Conservation (phyloP, 2,888 invertebrate species). For the Drosophila eohydei region DNA sequence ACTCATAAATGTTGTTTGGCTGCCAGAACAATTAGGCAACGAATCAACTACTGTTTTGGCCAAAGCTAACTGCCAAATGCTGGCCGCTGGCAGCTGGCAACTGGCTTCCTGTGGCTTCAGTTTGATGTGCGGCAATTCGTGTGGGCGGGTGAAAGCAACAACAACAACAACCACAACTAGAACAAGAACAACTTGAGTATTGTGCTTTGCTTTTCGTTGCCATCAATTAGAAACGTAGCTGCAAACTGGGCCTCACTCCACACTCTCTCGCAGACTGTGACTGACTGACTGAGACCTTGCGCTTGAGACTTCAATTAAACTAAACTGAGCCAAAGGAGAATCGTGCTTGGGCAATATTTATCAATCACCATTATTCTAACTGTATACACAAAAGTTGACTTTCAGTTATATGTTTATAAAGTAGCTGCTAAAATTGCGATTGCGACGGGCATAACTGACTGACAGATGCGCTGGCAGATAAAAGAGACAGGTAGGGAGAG, state of each 20-base stretch:
- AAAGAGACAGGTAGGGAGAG: neutral
- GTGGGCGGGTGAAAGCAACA: constrained; percentile 67
- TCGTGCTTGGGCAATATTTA: constrained; percentile 79
- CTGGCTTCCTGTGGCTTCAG: constrained; percentile 24
- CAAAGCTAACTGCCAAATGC: constrained; percentile 19
- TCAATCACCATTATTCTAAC: constrained; percentile 82
- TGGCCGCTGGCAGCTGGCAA: constrained; percentile 32
- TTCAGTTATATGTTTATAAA: constrained; percentile 49
- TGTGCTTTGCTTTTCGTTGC: constrained; percentile 15
- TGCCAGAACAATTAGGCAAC: constrained; percentile 33
- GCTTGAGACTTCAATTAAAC: constrained; percentile 75
- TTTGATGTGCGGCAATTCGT: constrained; percentile 14
- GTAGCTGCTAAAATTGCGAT: constrained; percentile 36
- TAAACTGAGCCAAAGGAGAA: constrained; percentile 26
- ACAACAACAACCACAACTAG: neutral
- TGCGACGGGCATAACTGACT: neutral
- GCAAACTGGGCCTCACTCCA: constrained; percentile 14
- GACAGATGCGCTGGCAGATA: neutral
- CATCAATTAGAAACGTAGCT: constrained; percentile 66
- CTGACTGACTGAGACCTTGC: constrained; percentile 46
- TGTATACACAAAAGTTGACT: constrained; percentile 52
- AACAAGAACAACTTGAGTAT: constrained; percentile 9
- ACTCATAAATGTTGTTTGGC: constrained; percentile 17
- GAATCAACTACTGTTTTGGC: constrained; percentile 49
- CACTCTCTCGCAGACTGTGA: neutral